phyloP scores from a whole-genome alignment of 2,888 invertebrate species.

The Acholoe squamosa region DNA sequence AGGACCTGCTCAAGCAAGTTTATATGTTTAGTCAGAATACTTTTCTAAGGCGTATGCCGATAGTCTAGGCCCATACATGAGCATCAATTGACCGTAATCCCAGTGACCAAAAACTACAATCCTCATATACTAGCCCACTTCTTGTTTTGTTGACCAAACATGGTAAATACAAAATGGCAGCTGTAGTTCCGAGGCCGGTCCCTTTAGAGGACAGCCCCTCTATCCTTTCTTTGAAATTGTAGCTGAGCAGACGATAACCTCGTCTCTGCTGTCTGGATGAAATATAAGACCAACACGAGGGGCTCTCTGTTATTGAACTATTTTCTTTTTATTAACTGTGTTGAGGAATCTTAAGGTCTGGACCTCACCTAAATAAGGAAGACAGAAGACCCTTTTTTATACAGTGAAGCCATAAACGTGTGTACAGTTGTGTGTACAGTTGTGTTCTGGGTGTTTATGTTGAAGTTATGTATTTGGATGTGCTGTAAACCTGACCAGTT shows the following conservation, averaged over 20 bases:
- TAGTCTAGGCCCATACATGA: no score
- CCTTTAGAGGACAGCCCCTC: conserved; percentile 13
- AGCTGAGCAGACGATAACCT: conserved; percentile 8
- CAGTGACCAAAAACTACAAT: no score
- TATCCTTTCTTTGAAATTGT: neutral
- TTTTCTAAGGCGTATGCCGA: no score
- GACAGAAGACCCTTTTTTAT: neutral
- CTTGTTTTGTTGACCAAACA: conserved; percentile 50
- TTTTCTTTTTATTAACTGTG: neutral
- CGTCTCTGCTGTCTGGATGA: neutral
- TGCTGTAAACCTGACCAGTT: neutral
- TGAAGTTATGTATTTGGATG: conserved; percentile 3
- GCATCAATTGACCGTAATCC: no score
- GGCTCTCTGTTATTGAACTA: neutral
- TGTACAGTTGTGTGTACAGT: neutral
- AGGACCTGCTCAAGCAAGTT: no score
- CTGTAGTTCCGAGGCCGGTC: neutral
- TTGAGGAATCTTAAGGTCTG: neutral
- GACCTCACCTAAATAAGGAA: neutral
- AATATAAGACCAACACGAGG: neutral
- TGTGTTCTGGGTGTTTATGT: neutral
- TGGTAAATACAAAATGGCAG: neutral
- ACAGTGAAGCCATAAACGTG: neutral
- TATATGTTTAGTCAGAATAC: no score
- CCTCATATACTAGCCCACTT: no score